Base-by-base conservation (phyloP, 1,140 invertebrate species). In the Zaprionus kolodkinae region DNA sequence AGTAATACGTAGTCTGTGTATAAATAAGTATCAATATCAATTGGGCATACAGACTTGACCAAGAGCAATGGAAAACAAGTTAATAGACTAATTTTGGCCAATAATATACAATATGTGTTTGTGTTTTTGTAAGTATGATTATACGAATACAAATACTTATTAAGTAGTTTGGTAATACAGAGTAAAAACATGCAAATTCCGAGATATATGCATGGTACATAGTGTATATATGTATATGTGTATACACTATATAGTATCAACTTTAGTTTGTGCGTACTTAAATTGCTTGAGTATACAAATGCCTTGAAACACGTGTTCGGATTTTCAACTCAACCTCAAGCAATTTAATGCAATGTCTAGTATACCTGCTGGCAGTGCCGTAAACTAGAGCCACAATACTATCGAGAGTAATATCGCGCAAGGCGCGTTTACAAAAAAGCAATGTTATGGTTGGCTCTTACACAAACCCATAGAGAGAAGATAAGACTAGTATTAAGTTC, bases 101-200 rank as follows among this genome's bases (percentile, higher is more conserved):
- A 87, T 88, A 87, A 87, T 70, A 83, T 66, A 66, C 67, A 71
- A 71, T 65, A 64, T 79, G 66, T 50, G 57, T 71, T 45, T 56
- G 43, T 52, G 15, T 52, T 38, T 59, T 60, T 86, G 57, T 59
- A 78, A 72, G 77, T 62, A 74, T 52, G 21, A 21, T 21, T 21
- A 81, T 67, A 79, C 76, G 66, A 72, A 77, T 76, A 71, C 66
- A 67, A 75, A 54, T 73, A 63, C 63, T 81, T 74, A 62, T 75
- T 82, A 65, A 33, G 50, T 66, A 78, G 65, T 87, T 83, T 63
- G 63, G 40, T 75, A 33, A 36, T 67, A 79, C 71, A 87, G 76
- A 88, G 68, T 84, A 84, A 87, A 87, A 88, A 70, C 73, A 72
- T 78, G 61, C 70, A 79, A 68, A 73, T 78, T 60, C 40, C 36